Evolutionary conservation across 1,140 invertebrate species (phyloP), one percentile per base, ranked within the genome.

Genomic region (Drosophila orosa): DNA sequence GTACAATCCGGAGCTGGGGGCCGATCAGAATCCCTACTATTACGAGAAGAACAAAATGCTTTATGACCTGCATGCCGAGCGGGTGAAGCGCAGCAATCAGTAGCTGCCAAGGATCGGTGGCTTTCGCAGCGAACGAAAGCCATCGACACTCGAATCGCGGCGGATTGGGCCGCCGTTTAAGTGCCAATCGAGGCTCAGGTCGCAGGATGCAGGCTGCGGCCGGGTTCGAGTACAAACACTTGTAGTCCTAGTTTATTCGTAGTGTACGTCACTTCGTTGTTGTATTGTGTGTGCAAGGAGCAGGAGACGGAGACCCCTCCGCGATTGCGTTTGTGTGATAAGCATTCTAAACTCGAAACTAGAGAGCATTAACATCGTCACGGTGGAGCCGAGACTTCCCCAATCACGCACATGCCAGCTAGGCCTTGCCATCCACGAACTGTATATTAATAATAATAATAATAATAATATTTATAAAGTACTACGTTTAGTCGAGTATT

Each of bases 1-100:
- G 19, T 92, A 92, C 56, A 90, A 80, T 68, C 91, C 91, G 4
- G 91, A 92, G 47, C 55, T 92, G 25, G 78, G 72, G 48, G 68
- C 79, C 29, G 74, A 85, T 33, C 74, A 92, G 56, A 92, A 92
- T 62, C 91, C 91, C 9, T 90, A 87, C 62, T 92, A 92, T 45
- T 92, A 91, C 69, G 72, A 77, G 15, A 92, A 91, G 50, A 92
- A 92, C 60, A 92, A 92, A 55, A 76, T 92, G 66, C 66, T 92
- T 24, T 90, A 92, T 56, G 91, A 92, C 45, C 72, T 92, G 40
- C 90, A 92, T 48, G 72, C 80, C 17, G 91, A 92, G 50, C 84
- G 91, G 27, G 35, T 87, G 6, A 91, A 91, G 58, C 75, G 91
- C 17, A 72, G 44, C 59, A 66, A 40, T 54, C 85, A 89, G 17